Base-by-base conservation (phyloP, 1,140 invertebrate genomes). In the Lasaia peninsularis region DNA sequence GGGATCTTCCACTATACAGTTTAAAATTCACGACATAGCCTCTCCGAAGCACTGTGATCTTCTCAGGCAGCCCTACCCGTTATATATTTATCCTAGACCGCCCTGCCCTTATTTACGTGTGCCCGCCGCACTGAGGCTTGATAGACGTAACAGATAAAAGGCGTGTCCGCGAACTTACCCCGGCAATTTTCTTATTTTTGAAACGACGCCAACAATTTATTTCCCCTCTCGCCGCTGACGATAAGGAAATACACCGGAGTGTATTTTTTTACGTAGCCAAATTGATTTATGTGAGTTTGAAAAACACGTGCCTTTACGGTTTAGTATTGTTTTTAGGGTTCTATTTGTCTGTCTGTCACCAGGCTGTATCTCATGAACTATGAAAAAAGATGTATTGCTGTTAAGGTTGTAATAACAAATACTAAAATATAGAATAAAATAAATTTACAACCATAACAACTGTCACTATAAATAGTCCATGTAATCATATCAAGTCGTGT, bases 101-200 rank as follows among this genome's bases (percentile, higher is more conserved):
- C 58, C 73, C 73, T 69, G 62, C 53, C 64, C 52, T 81, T 78
- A 78, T 83, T 78, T 80, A 72, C 69, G 68, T 75, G 59, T 65
- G 63, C 67, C 52, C 63, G 56, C 32, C 59, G 58, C 73, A 69
- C 69, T 74, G 58, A 70, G 76, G 64, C 61, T 62, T 84, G 78
- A 81, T 83, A 78, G 80, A 81, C 80, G 80, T 77, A 75, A 88
- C 85, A 88, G 78, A 81, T 83, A 86, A 86, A 86, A 85, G 80
- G 85, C 85, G 84, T 78, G 73, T 65, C 80, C 69, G 71, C 60
- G 71, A 63, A 78, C 67, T 62, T 65, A 71, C 72, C 65, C 73
- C 58, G 73, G 68, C 75, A 72, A 74, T 86, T 84, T 84, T 67
- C 69, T 72, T 67, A 71, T 75, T 79, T 83, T 86, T 81, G 78